Evolutionary conservation across 2,888 invertebrate genomes (phyloP).

Genomic region (Epicampocera succincta): DNA sequence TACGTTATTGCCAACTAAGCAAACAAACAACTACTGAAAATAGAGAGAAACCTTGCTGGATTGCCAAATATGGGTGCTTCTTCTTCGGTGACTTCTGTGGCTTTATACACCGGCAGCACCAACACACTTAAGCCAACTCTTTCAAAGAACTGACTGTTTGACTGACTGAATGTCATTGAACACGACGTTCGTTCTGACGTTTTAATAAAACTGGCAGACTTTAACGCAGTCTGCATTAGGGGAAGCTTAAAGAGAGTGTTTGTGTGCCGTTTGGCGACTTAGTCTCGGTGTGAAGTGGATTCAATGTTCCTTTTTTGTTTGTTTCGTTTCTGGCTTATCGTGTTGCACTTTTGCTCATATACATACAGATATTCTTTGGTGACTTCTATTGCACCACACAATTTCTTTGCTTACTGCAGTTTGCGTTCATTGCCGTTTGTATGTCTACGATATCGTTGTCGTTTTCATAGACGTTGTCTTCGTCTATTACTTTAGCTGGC

Average conservation of each 20-base stretch:
- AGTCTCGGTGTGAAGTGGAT: constrained; percentile 52
- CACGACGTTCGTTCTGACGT: constrained; percentile 27
- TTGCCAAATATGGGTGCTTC: constrained; percentile 40
- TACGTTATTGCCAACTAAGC: constrained; percentile 32
- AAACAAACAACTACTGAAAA: constrained; percentile 6
- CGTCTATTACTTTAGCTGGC: constrained; percentile 64
- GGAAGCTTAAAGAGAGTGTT: constrained; percentile 27
- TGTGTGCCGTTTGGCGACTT: constrained; percentile 28
- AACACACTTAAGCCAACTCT: neutral
- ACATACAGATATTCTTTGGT: constrained; percentile 16
- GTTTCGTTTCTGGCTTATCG: neutral
- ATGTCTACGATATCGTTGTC: neutral
- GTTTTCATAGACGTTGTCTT: constrained; percentile 25
- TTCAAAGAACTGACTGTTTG: constrained; percentile 22
- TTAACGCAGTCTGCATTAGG: constrained; percentile 41
- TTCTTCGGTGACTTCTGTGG: constrained; percentile 19
- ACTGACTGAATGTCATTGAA: constrained; percentile 29
- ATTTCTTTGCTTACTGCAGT: constrained; percentile 19
- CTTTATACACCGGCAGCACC: neutral
- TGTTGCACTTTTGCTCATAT: constrained; percentile 21
- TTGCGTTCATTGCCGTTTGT: constrained; percentile 52
- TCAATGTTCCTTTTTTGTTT: constrained; percentile 7
- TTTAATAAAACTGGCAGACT: constrained; percentile 10
- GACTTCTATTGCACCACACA: constrained; percentile 45
- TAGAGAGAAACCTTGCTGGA: constrained; percentile 32